Conservation (phyloP, 1,140 invertebrate species). For the Penaeus indicus region DNA sequence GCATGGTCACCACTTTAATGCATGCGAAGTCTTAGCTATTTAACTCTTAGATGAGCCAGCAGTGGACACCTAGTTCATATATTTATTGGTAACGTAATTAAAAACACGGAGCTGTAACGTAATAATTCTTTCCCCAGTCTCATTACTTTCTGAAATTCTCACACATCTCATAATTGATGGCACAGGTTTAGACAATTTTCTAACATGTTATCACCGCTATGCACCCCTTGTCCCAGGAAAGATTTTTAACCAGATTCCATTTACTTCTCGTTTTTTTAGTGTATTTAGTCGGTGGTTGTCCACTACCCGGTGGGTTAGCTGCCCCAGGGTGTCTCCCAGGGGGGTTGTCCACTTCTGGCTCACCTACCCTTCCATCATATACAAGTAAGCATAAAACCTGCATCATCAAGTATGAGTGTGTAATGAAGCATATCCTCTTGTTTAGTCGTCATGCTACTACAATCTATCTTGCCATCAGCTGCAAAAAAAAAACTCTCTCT, state of each 20-base stretch:
- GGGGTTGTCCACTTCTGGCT: constrained; percentile 58
- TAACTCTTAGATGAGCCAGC: constrained; percentile 31
- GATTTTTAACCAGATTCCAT: constrained; percentile 35
- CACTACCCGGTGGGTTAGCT: constrained; percentile 46
- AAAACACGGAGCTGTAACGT: too few species aligned
- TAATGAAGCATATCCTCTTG: constrained; percentile 1
- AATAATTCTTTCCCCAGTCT: too few species aligned
- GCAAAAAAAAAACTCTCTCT: too few species aligned
- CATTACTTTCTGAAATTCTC: too few species aligned
- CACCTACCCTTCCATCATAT: constrained; percentile 58
- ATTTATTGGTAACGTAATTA: too few species aligned
- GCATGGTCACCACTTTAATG: too few species aligned
- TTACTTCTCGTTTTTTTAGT: constrained; percentile 54
- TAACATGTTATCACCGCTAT: too few species aligned
- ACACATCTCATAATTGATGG: too few species aligned
- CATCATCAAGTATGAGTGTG: background rate
- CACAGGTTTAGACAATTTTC: too few species aligned
- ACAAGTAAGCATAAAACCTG: constrained; percentile 50
- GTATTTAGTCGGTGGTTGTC: constrained; percentile 62
- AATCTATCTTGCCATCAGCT: too few species aligned
- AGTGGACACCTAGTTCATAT: constrained; percentile 40
- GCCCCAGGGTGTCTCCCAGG: constrained; percentile 47
- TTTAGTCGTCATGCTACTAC: background rate
- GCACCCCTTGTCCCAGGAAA: too few species aligned
- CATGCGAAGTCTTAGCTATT: background rate